These are phyloP conservation scores for Tribolium freemani DNA, from an alignment of 2,888 invertebrate genomes.

Conservation along the genomic window DNA sequence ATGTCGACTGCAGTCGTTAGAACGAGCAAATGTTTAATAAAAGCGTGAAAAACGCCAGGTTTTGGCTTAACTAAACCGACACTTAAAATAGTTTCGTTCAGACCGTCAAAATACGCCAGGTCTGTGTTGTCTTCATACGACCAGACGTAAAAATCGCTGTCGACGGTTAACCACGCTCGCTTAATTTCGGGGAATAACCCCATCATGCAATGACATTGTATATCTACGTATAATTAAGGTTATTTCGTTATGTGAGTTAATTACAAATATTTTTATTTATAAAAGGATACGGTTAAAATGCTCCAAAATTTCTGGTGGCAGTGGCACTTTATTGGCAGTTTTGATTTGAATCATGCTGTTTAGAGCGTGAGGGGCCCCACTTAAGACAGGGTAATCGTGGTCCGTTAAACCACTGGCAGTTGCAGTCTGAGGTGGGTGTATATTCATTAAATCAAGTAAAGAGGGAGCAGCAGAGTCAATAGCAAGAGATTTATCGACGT, in stretches of 20 bases:
- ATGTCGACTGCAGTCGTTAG: constrained; percentile 96
- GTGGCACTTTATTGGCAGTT: constrained; percentile 85
- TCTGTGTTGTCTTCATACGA: constrained; percentile 96
- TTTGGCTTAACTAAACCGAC: constrained; percentile 93
- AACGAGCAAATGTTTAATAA: constrained; percentile 91
- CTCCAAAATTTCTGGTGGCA: constrained; percentile 95
- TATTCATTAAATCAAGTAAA: constrained; percentile 78
- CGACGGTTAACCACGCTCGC: constrained; percentile 97
- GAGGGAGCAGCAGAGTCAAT: constrained; percentile 81
- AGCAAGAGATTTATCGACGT: constrained; percentile 81
- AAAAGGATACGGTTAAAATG: constrained; percentile 92
- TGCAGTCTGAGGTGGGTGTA: constrained; percentile 78
- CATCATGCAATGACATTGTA: constrained; percentile 97
- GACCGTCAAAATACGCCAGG: constrained; percentile 96
- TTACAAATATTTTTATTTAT: no score
- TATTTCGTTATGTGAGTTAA: neutral
- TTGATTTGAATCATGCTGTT: constrained; percentile 83
- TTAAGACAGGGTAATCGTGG: constrained; percentile 89
- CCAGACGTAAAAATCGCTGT: constrained; percentile 98
- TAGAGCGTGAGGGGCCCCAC: constrained; percentile 76
- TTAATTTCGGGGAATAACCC: constrained; percentile 97
- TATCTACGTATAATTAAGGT: constrained; percentile 73
- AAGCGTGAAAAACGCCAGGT: constrained; percentile 87
- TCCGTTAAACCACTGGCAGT: constrained; percentile 93
- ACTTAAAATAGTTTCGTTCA: constrained; percentile 93